Evolutionary conservation across 2,113 vertebrate species (phyloP).

Genomic region (Sitta europaea): DNA sequence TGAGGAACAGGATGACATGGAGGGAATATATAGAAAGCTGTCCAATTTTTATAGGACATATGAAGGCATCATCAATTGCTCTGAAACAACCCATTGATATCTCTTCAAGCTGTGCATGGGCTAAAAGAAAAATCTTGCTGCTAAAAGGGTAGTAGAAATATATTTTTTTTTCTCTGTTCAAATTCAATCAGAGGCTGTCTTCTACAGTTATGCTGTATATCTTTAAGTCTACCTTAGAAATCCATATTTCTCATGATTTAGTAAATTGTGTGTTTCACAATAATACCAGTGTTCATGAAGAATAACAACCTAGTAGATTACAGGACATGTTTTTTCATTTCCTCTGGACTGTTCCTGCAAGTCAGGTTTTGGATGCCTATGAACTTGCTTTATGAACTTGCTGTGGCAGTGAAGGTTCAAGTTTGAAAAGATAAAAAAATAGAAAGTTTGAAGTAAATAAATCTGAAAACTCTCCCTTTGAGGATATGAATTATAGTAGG

Average conservation of each 20-base stretch:
- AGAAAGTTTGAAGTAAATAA: not conserved
- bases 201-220: not conserved
- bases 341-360: not conserved
- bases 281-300: not conserved
- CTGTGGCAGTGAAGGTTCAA: not conserved
- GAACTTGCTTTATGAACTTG: not conserved
- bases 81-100: not conserved
- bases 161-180: not conserved
- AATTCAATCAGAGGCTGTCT: not conserved
- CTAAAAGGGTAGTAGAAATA: not conserved
- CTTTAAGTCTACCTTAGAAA: not conserved
- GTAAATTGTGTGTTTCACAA: not conserved
- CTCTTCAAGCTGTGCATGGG: not conserved
- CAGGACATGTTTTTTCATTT: not conserved
- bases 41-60: not conserved
- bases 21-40: not conserved
- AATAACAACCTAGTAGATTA: not conserved
- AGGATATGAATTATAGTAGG: not conserved
- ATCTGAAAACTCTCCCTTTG: not conserved
- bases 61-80: not conserved
- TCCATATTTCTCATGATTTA: not conserved
- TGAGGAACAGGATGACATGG: not conserved
- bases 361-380: not conserved
- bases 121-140: not conserved
- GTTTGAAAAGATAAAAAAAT: not conserved